Conservation (phyloP, 1,140 invertebrate genomes). For the Atta texana region DNA sequence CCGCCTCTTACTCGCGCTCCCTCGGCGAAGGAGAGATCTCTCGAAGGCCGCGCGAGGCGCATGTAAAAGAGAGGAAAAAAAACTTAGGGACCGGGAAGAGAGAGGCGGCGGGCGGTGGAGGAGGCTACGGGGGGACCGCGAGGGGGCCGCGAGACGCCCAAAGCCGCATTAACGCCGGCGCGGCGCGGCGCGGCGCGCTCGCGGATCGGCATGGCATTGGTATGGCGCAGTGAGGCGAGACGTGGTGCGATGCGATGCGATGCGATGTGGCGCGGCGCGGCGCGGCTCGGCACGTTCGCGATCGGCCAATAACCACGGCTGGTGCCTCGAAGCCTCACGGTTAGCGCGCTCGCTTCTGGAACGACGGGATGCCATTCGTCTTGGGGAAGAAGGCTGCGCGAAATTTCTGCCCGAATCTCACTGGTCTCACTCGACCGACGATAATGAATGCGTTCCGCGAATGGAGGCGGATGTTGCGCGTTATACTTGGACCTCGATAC, state of each 20-base stretch:
- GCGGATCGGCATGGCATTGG: constrained; percentile 38
- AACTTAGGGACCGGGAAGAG: constrained; percentile 5
- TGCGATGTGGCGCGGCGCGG: constrained; percentile 14
- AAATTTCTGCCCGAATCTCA: constrained; percentile 60
- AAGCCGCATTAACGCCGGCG: constrained; percentile 76
- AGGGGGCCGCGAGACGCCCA: constrained; percentile 69
- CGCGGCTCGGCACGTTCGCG: constrained; percentile 23
- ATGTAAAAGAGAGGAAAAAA: constrained; percentile 76
- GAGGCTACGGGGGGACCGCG: constrained; percentile 20
- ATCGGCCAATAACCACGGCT: constrained; percentile 67
- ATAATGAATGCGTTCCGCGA: constrained; percentile 52
- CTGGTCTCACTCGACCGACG: constrained; percentile 47
- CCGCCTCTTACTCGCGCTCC: constrained; percentile 49
- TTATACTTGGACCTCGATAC: constrained; percentile 15
- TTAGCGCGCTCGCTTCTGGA: constrained; percentile 64
- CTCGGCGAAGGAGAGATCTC: constrained; percentile 69
- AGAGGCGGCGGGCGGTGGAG: background rate
- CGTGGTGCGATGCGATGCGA: no score
- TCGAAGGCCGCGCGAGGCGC: constrained; percentile 76
- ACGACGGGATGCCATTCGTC: constrained; percentile 60
- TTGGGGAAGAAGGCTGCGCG: constrained; percentile 61
- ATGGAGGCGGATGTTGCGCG: constrained; percentile 37
- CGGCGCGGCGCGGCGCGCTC: constrained; percentile 26
- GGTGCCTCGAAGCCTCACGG: constrained; percentile 33
- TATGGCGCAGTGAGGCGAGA: no score